Conservation (phyloP, 1,140 invertebrate genomes). For the Alviniconcha marisindica region DNA sequence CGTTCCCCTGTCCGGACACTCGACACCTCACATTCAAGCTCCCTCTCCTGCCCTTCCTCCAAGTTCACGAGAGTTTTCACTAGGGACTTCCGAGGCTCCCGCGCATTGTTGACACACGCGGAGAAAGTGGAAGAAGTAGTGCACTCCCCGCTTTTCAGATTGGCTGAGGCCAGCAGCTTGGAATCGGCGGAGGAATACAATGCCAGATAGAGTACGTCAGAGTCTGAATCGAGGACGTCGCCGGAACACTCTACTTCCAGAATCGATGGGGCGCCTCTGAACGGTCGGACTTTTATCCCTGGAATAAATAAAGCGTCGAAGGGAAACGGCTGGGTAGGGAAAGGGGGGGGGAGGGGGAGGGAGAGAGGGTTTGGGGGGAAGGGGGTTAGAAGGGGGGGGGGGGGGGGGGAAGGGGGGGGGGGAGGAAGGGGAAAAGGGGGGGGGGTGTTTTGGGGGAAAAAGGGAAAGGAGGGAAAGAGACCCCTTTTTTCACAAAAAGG, state of each 20-base stretch:
- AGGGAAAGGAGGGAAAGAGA: too few species aligned
- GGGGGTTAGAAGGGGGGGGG: too few species aligned
- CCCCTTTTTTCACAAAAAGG: too few species aligned
- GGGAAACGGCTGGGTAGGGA: background rate
- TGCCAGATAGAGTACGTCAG: conserved; percentile 22
- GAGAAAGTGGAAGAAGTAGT: conserved; percentile 30
- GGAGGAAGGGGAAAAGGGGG: too few species aligned
- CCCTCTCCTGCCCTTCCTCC: background rate
- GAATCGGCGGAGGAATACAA: conserved; percentile 16
- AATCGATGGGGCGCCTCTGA: conserved; percentile 17
- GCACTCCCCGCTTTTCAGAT: conserved; percentile 27
- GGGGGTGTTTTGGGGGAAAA: too few species aligned
- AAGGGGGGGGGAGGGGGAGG: background rate
- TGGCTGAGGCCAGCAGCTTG: conserved; percentile 18
- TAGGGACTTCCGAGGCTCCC: background rate
- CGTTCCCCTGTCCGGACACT: background rate
- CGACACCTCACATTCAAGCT: conserved; percentile 9
- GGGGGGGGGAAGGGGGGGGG: too few species aligned
- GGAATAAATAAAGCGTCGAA: background rate
- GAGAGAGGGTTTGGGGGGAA: background rate
- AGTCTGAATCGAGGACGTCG: background rate
- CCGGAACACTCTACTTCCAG: conserved; percentile 34
- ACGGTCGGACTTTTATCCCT: background rate
- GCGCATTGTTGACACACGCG: background rate
- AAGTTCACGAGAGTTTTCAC: background rate